Base-by-base conservation (phyloP, 2,797 vertebrate genomes). In the Tympanoctomys barrerae region DNA sequence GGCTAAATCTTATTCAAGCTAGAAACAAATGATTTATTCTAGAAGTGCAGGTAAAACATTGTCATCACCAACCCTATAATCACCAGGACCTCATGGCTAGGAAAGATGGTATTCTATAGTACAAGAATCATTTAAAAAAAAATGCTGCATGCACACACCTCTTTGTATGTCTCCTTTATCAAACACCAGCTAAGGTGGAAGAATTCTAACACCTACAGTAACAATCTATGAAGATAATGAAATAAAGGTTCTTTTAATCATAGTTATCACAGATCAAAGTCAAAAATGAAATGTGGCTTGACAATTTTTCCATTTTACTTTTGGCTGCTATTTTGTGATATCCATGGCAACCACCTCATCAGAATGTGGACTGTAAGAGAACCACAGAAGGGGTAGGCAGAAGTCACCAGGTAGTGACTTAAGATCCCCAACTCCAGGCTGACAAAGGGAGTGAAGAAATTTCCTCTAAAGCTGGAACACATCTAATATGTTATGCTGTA, bases 1-100 rank as follows among this genome's bases (percentile, higher is more conserved):
- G 95, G 94, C 64, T 94, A 95, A 62, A 96, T 80, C 85, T 96
- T 95, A 96, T 94, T 97, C 95, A 94, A 88, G 42, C 95, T 97
- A 10, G 22, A 98, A 97, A 97, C 61, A 98, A 98, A 97, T 97
- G 96, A 97, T 70, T 3, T 2, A 33, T 91, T 28, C 49, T 96
- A 88, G 90, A 93, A 97, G 49, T 66, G 24, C 22, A 84, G 54
- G 96, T 33, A 96, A 95, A 93, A 95, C 97, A 95, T 97, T 96
- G 79, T 66, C 92, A 96, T 96, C 94, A 96, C 71, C 93, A 95
- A 85, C 77, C 42, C 77, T 18, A 0, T 96, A 95, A 84, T 87
- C 96, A 83, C 90, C 66, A 97, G 80, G 75, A 77, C 46, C 77
- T 97, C 93, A 77, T 90, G 94, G 28, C 85, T 83, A 95, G 31